Evolutionary conservation across 2,888 invertebrate genomes (phyloP), one percentile per base, ranked within the genome.

Genomic region (Ecliptopera silaceata): DNA sequence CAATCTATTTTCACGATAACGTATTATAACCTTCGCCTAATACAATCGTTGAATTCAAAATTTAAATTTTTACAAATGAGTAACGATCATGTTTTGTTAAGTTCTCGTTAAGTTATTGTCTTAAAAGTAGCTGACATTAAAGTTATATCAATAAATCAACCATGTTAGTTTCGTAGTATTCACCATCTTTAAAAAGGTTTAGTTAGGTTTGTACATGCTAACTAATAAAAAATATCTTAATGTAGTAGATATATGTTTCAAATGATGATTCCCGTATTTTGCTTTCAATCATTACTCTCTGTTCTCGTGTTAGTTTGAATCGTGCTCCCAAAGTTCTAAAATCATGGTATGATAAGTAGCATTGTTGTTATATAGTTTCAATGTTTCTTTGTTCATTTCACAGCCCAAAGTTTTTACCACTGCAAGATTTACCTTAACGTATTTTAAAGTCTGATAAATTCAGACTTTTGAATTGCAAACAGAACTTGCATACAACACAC

Each of bases 1-100:
- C 22, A 29, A 31, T 44, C 10, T 8, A 41, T 22, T 13, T 13
- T 44, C 6, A n/a, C 15, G n/a, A n/a, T 31, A 11, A 29, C 11
- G 29, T 18, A 22, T 31, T 10, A 15, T 2, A n/a, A 34, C 34
- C 43, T 45, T 41, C 22, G 20, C 58, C 58, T 58, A 45, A 53
- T 58, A 54, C 58, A 54, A 58, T 58, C 58, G 49, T 54, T 34
- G 42, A 36, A 49, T 53, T 42, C 39, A 12, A 54, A 45, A 53
- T 34, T 49, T 53, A 43, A 29, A 20, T 31, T 17, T 38, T 15
- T 10, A 12, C 36, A 11, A 39, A 29, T 12, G 8, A 31, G 34
- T 22, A 36, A 15, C 12, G 2, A 36, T 34, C 34, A 36, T 38
- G 38, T 46, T 42, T 26, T 32, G 20, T 26, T 39, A 43, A 17